A percentile compares a stretch with the other conserved stretches of the same genome.
These are phyloP conservation scores for Papilio polyxenes DNA, from an alignment of 1,140 invertebrate genomes.

Conservation along the genomic window DNA sequence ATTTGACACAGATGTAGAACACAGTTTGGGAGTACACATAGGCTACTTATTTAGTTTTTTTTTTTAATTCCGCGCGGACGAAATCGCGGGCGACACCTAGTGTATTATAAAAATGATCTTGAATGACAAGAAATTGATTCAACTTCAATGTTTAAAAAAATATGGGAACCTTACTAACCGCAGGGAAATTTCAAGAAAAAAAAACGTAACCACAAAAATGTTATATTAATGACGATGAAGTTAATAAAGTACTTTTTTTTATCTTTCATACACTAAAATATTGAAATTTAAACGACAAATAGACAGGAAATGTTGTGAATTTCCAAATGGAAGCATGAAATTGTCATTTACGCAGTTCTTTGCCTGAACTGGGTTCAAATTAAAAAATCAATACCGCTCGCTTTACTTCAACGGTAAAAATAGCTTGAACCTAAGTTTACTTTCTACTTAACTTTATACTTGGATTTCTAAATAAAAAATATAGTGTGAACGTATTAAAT, in stretches of 20 bases:
- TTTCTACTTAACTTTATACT: background rate
- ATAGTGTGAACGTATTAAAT: too few relatives aligned
- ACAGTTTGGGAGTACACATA: too few relatives aligned
- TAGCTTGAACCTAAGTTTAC: background rate
- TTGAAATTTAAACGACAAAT: background rate
- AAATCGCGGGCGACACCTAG: too few relatives aligned
- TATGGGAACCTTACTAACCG: too few relatives aligned
- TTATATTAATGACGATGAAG: background rate
- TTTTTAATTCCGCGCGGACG: too few relatives aligned
- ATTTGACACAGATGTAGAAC: too few relatives aligned
- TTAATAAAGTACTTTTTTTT: background rate
- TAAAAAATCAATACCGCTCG: constrained; percentile 19
- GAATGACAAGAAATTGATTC: too few relatives aligned
- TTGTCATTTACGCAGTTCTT: constrained; percentile 19
- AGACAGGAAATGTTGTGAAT: background rate
- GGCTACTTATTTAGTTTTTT: too few relatives aligned
- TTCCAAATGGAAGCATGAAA: background rate
- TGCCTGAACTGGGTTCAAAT: constrained; percentile 15
- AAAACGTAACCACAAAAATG: background rate
- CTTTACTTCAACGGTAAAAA: background rate
- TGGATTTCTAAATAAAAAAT: too few relatives aligned
- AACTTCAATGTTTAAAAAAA: too few relatives aligned
- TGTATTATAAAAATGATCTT: background rate
- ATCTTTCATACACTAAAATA: background rate
- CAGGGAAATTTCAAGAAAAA: background rate